Evolutionary conservation across 2,888 invertebrate genomes (phyloP).

Genomic region (Nomada ferruginata): DNA sequence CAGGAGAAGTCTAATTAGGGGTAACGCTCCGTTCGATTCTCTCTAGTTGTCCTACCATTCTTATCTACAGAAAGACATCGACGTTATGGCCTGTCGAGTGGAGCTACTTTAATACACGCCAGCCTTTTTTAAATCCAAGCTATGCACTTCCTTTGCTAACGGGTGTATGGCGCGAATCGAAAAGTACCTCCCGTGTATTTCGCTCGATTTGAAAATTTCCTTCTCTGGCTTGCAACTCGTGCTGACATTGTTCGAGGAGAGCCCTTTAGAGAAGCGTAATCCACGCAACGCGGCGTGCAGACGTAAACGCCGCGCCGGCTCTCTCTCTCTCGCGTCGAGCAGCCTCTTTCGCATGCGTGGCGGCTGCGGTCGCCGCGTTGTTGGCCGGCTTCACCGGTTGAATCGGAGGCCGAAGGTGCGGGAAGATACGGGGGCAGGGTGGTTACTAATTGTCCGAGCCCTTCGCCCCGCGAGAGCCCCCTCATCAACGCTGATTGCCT

Average conservation of each 20-base stretch:
- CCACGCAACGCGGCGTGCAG: constrained; percentile 58
- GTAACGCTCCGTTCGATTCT: too few relatives aligned
- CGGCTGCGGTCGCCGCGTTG: constrained; percentile 69
- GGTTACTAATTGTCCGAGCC: constrained; percentile 83
- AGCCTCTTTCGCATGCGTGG: constrained; percentile 78
- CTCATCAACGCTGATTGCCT: constrained; percentile 84
- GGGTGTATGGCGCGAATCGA: too few relatives aligned
- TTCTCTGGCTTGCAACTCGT: constrained; percentile 32
- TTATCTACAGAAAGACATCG: too few relatives aligned
- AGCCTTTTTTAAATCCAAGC: too few relatives aligned
- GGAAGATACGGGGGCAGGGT: constrained; percentile 62
- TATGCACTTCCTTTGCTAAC: too few relatives aligned
- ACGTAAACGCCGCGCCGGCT: constrained; percentile 62
- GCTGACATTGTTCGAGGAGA: constrained; percentile 61
- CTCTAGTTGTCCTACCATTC: too few relatives aligned
- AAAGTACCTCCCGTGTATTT: too few relatives aligned
- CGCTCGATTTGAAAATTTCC: constrained; percentile 7
- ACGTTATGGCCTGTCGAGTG: too few relatives aligned
- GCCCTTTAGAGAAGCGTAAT: constrained; percentile 59
- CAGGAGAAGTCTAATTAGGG: constrained; percentile 12
- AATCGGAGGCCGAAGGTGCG: constrained; percentile 60
- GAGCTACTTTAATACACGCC: too few relatives aligned
- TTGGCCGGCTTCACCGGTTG: constrained; percentile 55
- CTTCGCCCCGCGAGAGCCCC: constrained; percentile 76
- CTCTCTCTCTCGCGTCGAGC: constrained; percentile 33